phyloP scores from a whole-genome alignment of 2,888 invertebrate genomes.

The Cryptophagus acutangulus region DNA sequence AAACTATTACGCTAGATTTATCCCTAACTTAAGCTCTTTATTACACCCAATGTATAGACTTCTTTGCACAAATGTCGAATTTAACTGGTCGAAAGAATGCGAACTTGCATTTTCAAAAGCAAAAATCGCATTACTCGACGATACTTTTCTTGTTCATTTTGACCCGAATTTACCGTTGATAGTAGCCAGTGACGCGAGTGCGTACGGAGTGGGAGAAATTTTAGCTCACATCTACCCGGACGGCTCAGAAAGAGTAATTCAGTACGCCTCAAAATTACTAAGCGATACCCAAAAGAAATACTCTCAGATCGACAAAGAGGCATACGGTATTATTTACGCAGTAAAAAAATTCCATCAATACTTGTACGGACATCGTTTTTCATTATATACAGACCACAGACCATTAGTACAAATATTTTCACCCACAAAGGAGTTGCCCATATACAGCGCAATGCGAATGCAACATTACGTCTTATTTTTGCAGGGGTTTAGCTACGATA shows the following conservation, averaged over 20 bases:
- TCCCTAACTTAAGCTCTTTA: background rate
- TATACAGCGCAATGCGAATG: constrained; percentile 1
- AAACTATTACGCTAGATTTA: background rate
- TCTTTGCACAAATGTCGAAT: too few species aligned
- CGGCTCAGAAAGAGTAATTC: too few species aligned
- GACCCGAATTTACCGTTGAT: too few species aligned
- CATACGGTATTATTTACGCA: constrained; percentile 31
- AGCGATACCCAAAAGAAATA: background rate
- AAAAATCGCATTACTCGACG: too few species aligned
- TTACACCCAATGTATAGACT: background rate
- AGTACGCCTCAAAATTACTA: too few species aligned
- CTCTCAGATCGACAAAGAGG: constrained; percentile 2
- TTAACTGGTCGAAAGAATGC: too few species aligned
- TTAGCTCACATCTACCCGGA: too few species aligned
- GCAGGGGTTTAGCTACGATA: constrained; percentile 15
- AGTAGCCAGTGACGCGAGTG: too few species aligned
- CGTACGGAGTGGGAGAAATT: too few species aligned
- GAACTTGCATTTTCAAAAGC: too few species aligned
- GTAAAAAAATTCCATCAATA: constrained; percentile 40
- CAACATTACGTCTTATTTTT: constrained; percentile 19
- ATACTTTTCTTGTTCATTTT: too few species aligned
- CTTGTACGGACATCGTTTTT: constrained; percentile 32
- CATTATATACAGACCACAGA: constrained; percentile 21
- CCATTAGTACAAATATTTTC: constrained; percentile 10
- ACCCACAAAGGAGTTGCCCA: background rate